Evolutionary conservation across 2,888 invertebrate genomes (phyloP).

Genomic region (Xestia c-nigrum): DNA sequence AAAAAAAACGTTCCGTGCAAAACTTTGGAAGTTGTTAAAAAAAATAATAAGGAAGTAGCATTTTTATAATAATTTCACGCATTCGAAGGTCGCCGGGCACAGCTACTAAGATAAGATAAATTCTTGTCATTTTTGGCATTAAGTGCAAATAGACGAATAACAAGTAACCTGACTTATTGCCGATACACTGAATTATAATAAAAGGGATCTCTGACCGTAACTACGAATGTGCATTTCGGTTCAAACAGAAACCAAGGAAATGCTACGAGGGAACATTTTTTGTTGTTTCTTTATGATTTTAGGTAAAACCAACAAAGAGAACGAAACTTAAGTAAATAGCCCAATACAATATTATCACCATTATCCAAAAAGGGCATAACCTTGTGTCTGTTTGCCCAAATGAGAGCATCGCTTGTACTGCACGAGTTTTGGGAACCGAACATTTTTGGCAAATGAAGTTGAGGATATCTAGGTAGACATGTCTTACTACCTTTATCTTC

Average conservation of each 20-base stretch:
- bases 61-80: too few species aligned
- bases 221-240: neutral
- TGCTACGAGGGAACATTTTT: neutral
- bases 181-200: neutral
- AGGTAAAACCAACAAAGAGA: neutral
- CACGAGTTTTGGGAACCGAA: neutral
- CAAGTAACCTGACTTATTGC: neutral
- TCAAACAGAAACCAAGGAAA: constrained; percentile 16
- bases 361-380: neutral
- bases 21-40: too few species aligned
- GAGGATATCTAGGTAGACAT: neutral
- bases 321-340: neutral
- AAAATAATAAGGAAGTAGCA: too few species aligned
- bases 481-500: neutral
- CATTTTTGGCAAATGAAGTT: constrained; percentile 1
- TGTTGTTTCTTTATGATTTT: neutral
- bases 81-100: too few species aligned
- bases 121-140: neutral
- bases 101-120: neutral
- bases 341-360: neutral
- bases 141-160: neutral
- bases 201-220: neutral
- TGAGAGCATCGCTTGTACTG: neutral
- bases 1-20: too few species aligned
- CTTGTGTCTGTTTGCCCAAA: neutral